Evolutionary conservation across 2,888 invertebrate species (phyloP).

Genomic region (Chymomyza amoena): DNA sequence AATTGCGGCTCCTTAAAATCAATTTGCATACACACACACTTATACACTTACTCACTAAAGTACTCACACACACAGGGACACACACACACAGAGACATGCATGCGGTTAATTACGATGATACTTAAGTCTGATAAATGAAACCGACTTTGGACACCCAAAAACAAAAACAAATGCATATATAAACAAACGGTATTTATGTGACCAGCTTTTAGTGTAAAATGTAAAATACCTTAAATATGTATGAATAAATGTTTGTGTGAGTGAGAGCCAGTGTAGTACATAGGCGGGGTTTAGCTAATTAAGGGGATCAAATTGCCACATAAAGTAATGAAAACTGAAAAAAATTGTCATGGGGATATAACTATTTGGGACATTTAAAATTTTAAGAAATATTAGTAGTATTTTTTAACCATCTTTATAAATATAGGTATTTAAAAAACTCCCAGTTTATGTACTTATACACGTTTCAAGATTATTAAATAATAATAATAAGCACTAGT

Average conservation of each 20-base stretch:
- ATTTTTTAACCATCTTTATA: no score
- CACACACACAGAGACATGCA: slow-evolving; percentile 6
- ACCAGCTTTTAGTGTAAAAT: slow-evolving; percentile 41
- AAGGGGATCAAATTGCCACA: no score
- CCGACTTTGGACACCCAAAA: not conserved
- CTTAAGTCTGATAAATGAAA: slow-evolving; percentile 33
- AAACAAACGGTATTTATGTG: slow-evolving; percentile 40
- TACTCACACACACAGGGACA: slow-evolving; percentile 18
- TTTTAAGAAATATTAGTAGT: no score
- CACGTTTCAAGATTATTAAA: no score
- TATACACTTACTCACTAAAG: no score
- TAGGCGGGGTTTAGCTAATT: no score
- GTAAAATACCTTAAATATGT: not conserved
- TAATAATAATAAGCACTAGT: no score
- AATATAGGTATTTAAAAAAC: no score
- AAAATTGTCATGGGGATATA: no score
- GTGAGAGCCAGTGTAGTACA: slow-evolving; percentile 10
- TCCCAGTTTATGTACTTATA: no score
- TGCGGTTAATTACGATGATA: slow-evolving; percentile 55
- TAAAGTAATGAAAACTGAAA: no score
- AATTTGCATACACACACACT: slow-evolving; percentile 45
- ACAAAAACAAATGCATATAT: slow-evolving; percentile 43
- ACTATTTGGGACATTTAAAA: no score
- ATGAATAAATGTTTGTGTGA: not conserved
- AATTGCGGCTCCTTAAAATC: slow-evolving; percentile 36